Conservation (phyloP, 1,140 invertebrate species). For the Arion vulgaris region DNA sequence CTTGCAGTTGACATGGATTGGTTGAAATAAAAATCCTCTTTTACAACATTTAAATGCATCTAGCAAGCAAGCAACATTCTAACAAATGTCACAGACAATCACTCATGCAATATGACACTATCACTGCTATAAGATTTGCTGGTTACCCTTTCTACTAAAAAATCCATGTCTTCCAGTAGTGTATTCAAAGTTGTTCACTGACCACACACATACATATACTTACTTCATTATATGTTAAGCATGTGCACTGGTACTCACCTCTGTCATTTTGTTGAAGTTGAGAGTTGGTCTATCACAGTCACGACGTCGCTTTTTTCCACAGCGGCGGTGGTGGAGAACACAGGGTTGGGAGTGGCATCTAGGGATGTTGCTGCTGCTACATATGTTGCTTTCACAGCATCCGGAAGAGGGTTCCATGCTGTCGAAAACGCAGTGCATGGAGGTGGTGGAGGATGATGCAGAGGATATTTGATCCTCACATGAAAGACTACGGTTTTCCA, state of each 20-base stretch:
- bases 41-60: no score
- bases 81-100: no score
- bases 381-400: conserved; percentile 15
- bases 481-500: conserved; percentile 68
- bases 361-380: conserved; percentile 48
- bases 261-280: conserved; percentile 69
- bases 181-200: no score
- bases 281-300: conserved; percentile 62
- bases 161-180: no score
- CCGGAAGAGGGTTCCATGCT: neutral
- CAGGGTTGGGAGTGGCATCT: conserved; percentile 68
- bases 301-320: conserved; percentile 62
- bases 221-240: no score
- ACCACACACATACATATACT: no score
- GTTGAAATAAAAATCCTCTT: no score
- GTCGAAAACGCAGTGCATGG: conserved; percentile 50
- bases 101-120: no score
- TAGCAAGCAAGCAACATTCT: no score
- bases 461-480: conserved; percentile 65
- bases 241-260: conserved; percentile 51
- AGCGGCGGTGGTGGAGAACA: conserved; percentile 65
- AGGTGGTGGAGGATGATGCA: conserved; percentile 44
- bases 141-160: no score
- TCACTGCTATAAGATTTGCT: no score
- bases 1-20: no score